Evolutionary conservation across 2,888 invertebrate species (phyloP).

Genomic region (Drosophila lutescens): DNA sequence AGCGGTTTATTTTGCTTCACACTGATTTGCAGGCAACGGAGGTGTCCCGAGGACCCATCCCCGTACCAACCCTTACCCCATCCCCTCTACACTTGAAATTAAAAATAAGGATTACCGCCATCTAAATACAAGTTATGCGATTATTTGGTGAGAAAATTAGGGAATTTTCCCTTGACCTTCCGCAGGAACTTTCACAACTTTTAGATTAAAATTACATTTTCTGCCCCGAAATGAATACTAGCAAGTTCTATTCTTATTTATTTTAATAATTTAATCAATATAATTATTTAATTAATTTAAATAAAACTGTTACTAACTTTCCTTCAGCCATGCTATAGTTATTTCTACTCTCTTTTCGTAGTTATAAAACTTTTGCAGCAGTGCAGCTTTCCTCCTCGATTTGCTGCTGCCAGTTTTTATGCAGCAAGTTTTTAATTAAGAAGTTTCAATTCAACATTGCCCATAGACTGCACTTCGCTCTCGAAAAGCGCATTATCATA

Average conservation of each 20-base stretch:
- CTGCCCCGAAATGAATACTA: not conserved
- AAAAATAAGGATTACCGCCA: slow-evolving; percentile 26
- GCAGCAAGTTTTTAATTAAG: slow-evolving; percentile 74
- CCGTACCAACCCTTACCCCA: not conserved
- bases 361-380: not conserved
- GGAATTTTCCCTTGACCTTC: not conserved
- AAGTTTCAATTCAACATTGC: slow-evolving; percentile 65
- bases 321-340: too few relatives aligned
- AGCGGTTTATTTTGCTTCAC: slow-evolving; percentile 76
- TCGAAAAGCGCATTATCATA: slow-evolving; percentile 48
- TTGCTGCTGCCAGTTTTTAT: slow-evolving; percentile 37
- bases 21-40: slow-evolving; percentile 70
- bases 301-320: not conserved
- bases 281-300: not conserved
- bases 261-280: not conserved
- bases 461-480: slow-evolving; percentile 54
- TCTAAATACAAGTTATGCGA: slow-evolving; percentile 27
- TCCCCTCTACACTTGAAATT: slow-evolving; percentile 32
- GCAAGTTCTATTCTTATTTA: not conserved
- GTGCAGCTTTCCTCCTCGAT: slow-evolving; percentile 26
- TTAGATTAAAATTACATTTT: not conserved
- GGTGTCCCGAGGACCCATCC: slow-evolving; percentile 47
- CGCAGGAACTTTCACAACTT: not conserved
- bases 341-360: not conserved
- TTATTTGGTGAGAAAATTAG: not conserved